A percentile compares a stretch with the other conserved stretches of the same genome.
phyloP scores from a whole-genome alignment of 1,140 invertebrate species.

The Dreissena rostriformis region DNA sequence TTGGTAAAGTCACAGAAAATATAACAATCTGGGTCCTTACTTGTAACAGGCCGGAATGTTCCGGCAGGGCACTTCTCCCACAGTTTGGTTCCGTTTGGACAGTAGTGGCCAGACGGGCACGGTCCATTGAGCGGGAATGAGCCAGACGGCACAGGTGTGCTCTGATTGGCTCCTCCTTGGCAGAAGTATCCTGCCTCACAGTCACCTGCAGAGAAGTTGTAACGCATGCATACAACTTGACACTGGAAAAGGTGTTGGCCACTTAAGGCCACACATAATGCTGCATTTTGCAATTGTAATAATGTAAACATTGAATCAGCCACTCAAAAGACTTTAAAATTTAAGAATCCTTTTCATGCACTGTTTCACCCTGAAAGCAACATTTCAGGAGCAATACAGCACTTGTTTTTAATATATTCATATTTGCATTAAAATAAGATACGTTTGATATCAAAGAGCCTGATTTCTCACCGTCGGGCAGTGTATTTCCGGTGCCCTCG shows the following conservation, averaged over 20 bases:
- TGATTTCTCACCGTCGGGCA: slow-evolving; percentile 71
- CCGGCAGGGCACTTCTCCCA: slow-evolving; percentile 74
- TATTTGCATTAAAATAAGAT: too few species aligned
- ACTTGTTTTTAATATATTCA: too few species aligned
- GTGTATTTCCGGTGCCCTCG: slow-evolving; percentile 74
- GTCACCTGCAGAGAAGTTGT: slow-evolving; percentile 62
- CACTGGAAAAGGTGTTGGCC: too few species aligned
- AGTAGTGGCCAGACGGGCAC: slow-evolving; percentile 75
- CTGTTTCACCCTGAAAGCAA: too few species aligned
- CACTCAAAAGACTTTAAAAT: background rate
- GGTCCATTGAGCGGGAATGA: slow-evolving; percentile 73
- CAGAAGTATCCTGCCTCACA: slow-evolving; percentile 79
- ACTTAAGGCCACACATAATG: too few species aligned
- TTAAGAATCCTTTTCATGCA: background rate
- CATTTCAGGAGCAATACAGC: too few species aligned
- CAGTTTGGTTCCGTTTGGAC: slow-evolving; percentile 71
- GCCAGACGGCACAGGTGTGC: slow-evolving; percentile 64
- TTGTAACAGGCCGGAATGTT: slow-evolving; percentile 74
- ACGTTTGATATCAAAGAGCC: background rate
- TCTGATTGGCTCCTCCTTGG: slow-evolving; percentile 71
- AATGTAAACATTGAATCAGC: background rate
- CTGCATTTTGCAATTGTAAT: background rate
- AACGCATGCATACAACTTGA: too few species aligned
- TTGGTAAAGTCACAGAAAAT: background rate
- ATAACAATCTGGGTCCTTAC: slow-evolving; percentile 48